Conservation (phyloP, 37 sponge, comb jelly and placozoan species). For the Dysidea cf. avara region DNA sequence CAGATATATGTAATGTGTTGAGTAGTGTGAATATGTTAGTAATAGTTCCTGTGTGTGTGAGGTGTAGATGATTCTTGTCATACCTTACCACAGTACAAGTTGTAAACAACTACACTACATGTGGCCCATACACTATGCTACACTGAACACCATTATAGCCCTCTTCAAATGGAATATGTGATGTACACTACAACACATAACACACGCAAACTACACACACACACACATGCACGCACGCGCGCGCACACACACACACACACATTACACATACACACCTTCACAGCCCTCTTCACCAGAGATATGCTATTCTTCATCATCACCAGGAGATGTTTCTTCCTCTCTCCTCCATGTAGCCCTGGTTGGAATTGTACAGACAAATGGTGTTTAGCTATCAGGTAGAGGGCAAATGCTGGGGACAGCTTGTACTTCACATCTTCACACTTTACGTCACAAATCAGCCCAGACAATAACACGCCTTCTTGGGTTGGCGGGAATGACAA, state of each 20-base stretch:
- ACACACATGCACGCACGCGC: no score
- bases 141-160: background rate
- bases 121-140: no score
- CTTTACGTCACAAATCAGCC: constrained; percentile 44
- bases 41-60: no score
- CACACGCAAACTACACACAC: no score
- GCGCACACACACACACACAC: no score
- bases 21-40: no score
- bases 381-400: constrained; percentile 68
- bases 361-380: constrained; percentile 46
- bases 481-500: constrained; percentile 54
- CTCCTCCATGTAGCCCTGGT: constrained; percentile 3
- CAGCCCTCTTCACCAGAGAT: constrained; percentile 52
- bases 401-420: constrained; percentile 73
- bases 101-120: no score
- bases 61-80: no score
- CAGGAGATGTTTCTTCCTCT: constrained; percentile 43
- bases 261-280: constrained; percentile 57
- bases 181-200: background rate
- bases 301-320: constrained; percentile 51
- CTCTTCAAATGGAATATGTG: background rate
- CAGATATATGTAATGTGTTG: no score
- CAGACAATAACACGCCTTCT: constrained; percentile 31
- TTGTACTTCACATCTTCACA: constrained; percentile 54
- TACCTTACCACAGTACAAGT: no score